These are phyloP conservation scores for Adelges cooleyi DNA, from an alignment of 1,140 invertebrate species.

Conservation along the genomic window DNA sequence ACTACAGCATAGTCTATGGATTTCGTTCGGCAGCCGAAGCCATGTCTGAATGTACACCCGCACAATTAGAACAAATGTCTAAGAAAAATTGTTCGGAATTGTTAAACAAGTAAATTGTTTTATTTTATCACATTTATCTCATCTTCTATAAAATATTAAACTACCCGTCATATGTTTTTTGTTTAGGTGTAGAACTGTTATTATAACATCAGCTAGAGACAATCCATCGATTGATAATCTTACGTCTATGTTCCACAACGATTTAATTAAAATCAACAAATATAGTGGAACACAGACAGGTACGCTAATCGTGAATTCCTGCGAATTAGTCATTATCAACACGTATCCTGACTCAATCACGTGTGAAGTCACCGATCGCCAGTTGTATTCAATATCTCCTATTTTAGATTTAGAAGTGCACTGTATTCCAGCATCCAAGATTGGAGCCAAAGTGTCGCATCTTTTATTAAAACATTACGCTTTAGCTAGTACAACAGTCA, in stretches of 20 bases:
- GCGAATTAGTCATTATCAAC: slow-evolving; percentile 79
- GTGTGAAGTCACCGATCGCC: slow-evolving; percentile 15
- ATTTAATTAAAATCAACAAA: slow-evolving; percentile 68
- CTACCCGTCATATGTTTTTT: too few relatives aligned
- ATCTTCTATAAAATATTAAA: too few relatives aligned
- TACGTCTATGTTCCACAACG: slow-evolving; percentile 71
- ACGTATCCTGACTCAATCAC: slow-evolving; percentile 58
- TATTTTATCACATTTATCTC: background rate
- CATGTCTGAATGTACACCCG: slow-evolving; percentile 65
- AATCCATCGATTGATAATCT: slow-evolving; percentile 69
- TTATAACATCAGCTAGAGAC: slow-evolving; percentile 74
- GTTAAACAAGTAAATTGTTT: slow-evolving; percentile 16
- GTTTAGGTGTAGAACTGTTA: slow-evolving; percentile 66
- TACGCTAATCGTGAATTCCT: slow-evolving; percentile 63
- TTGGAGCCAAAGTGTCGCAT: slow-evolving; percentile 57
- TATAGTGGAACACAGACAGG: slow-evolving; percentile 49
- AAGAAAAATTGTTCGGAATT: background rate
- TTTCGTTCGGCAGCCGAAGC: slow-evolving; percentile 76
- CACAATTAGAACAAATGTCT: slow-evolving; percentile 49
- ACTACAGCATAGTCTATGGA: slow-evolving; percentile 68
- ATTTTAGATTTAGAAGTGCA: slow-evolving; percentile 41
- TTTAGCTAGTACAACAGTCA: slow-evolving; percentile 90
- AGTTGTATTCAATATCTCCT: slow-evolving; percentile 47
- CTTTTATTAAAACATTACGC: slow-evolving; percentile 75
- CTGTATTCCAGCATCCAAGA: slow-evolving; percentile 41